Base-by-base conservation (phyloP, 92 coral and sea anemone genomes). In the Diadumene lineata region DNA sequence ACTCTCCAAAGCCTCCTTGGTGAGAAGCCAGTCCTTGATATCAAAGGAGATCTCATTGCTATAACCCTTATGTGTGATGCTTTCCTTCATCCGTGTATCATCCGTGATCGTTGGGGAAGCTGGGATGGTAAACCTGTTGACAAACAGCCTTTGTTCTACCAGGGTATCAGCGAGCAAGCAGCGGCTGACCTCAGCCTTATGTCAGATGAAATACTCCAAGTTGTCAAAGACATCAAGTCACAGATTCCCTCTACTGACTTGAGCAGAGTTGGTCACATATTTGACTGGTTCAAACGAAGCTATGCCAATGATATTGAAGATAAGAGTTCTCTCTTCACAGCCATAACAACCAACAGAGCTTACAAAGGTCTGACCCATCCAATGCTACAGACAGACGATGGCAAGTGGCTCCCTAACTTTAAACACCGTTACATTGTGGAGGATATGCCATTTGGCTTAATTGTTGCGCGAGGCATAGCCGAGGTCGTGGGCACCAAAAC, bases 51-150 rank as follows among this genome's bases (percentile, higher is more conserved):
- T 31, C 68, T 84, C 31, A 60, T 88, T 29, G 84, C 86, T 21
- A 77, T 78, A 44, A 86, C 81, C 30, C 48, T 88, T 17, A 84
- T 88, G 89, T 75, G 85, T 46, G 85, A 84, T 55, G 93, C 79
- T 53, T 84, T 79, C 57, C 57, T 80, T 21, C 93, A 88, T 69
- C 79, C 93, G 23, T 26, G 86, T n/a, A 88, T 88, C 56, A 70
- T 82, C 24, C 81, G 85, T 44, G 86, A 75, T 53, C 85, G 78
- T 29, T 88, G 93, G 93, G 70, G 33, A 22, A 85, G 74, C 58
- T 88, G 93, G 93, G 89, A 88, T 48, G 93, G 89, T 26, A 50
- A 46, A 4, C 88, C 92, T 13, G 50, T 87, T 26, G 86, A 84
- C 7, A 56, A 87, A 21, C 84, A 82, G 24, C 93, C 93, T 23